A percentile compares a stretch with the other conserved stretches of the same genome.
Conservation (phyloP, 2,113 vertebrate genomes). For the Xiphophorus hellerii region DNA sequence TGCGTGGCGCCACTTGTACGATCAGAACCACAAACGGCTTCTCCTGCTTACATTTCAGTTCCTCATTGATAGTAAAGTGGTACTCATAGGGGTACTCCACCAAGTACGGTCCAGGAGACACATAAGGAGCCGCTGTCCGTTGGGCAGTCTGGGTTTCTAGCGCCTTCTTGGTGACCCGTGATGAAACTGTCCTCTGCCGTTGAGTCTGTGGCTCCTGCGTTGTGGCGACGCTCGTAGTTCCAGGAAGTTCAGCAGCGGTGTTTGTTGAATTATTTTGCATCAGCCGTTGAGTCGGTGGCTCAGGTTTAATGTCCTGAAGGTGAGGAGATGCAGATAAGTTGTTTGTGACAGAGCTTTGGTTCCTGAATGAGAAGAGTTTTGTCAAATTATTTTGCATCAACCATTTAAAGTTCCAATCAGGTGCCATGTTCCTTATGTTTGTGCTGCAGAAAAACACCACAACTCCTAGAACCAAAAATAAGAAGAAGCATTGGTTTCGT, state of each 20-base stretch:
- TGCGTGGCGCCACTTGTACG: constrained; percentile 64
- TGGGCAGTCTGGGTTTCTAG: not conserved
- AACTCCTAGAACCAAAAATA: not conserved
- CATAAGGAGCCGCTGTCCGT: not conserved
- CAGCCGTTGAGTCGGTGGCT: not conserved
- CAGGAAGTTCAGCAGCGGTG: not conserved
- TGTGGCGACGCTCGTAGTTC: not conserved
- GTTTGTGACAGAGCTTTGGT: not conserved
- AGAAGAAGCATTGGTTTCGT: not conserved
- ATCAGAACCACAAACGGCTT: constrained; percentile 81
- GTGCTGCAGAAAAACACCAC: not conserved
- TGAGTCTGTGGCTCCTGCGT: fast-evolving
- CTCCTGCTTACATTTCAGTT: constrained; percentile 47
- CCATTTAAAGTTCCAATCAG: not conserved
- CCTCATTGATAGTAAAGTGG: constrained; percentile 71
- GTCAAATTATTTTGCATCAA: constrained; percentile 3
- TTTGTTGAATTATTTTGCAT: not conserved
- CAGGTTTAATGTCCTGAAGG: not conserved
- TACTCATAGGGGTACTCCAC: constrained; percentile 74
- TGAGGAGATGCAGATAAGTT: not conserved
- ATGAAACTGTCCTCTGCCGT: too few relatives aligned
- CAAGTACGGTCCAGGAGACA: constrained; percentile 40
- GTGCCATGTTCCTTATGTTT: not conserved
- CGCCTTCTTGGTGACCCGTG: too few relatives aligned
- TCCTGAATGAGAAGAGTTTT: not conserved